These are phyloP conservation scores for Drosophila leontia DNA, from an alignment of 1,140 invertebrate species.

Conservation along the genomic window DNA sequence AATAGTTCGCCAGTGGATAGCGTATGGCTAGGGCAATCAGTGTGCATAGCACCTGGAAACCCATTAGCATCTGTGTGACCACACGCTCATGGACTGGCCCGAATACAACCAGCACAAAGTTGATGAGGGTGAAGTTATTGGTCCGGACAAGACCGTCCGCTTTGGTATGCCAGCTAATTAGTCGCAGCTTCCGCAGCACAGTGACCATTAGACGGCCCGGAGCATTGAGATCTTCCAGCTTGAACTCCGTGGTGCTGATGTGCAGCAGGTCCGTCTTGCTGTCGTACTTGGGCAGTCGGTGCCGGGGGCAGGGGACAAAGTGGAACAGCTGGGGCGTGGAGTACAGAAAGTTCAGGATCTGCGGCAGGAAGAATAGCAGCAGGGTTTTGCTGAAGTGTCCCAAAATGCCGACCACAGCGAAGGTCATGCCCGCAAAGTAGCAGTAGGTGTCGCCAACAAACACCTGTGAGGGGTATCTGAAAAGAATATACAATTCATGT, in stretches of 20 bases:
- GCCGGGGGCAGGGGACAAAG: constrained; percentile 97
- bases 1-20: constrained; percentile 95
- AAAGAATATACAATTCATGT: constrained; percentile 50
- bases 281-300: constrained; percentile 96
- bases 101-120: constrained; percentile 93
- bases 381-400: constrained; percentile 99
- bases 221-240: constrained; percentile 88
- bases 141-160: constrained; percentile 89
- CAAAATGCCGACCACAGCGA: constrained; percentile 99
- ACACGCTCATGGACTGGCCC: constrained; percentile 94
- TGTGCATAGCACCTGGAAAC: constrained; percentile 92
- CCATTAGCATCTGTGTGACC: constrained; percentile 91
- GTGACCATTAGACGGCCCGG: constrained; percentile 88
- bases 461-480: constrained; percentile 97
- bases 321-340: constrained; percentile 98
- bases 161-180: constrained; percentile 89
- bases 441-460: constrained; percentile 99
- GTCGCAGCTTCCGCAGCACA: constrained; percentile 88
- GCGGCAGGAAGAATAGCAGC: constrained; percentile 97
- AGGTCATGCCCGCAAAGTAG: constrained; percentile 99
- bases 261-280: constrained; percentile 90
- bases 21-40: constrained; percentile 94
- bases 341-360: constrained; percentile 98
- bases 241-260: constrained; percentile 91
- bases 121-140: constrained; percentile 97